Evolutionary conservation across 2,888 invertebrate genomes (phyloP).

Genomic region (Sepiola atlantica): DNA sequence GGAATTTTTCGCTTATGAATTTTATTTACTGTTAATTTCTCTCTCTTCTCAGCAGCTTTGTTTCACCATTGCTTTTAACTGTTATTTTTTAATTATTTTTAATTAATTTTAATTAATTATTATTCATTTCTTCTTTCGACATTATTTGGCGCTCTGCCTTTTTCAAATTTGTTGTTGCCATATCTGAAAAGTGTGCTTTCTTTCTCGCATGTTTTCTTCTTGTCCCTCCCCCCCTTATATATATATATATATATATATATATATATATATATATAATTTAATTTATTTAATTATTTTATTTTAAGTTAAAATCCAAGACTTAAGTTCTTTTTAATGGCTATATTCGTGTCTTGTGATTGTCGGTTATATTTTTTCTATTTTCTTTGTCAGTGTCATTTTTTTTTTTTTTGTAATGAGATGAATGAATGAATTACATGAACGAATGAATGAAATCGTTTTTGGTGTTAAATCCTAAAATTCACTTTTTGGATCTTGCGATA

Average conservation of each 20-base stretch:
- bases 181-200: slow-evolving; percentile 39
- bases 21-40: not conserved
- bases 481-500: not conserved
- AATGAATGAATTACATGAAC: not conserved
- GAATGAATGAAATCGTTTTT: not conserved
- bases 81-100: not conserved
- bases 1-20: not conserved
- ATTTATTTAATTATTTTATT: not conserved
- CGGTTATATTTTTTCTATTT: not conserved
- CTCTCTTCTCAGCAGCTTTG: slow-evolving; percentile 32
- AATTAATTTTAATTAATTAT: too few relatives aligned
- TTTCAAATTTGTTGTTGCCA: slow-evolving; percentile 41
- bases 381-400: not conserved
- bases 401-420: not conserved
- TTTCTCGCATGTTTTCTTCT: not conserved
- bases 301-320: not conserved
- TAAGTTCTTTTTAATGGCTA: not conserved
- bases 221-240: not conserved
- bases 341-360: slow-evolving; percentile 8
- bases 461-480: too few relatives aligned
- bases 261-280: not conserved
- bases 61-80: not conserved
- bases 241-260: too few relatives aligned
- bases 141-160: not conserved
- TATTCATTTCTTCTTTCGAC: too few relatives aligned